These are phyloP conservation scores for Megaustenia siamemsis DNA, from an alignment of 2,888 invertebrate genomes.

Conservation along the genomic window DNA sequence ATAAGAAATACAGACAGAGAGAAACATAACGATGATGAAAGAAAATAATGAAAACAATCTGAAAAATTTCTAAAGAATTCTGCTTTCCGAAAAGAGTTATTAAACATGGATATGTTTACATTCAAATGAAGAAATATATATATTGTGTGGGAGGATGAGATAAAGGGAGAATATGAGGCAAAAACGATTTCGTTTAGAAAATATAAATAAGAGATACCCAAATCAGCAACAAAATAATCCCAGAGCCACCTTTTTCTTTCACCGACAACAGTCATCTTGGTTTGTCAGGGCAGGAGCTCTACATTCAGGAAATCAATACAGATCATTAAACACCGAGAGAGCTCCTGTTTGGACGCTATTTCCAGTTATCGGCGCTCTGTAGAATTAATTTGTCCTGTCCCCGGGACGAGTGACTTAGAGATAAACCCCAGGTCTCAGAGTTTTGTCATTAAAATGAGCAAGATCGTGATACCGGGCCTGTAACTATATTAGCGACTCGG, in stretches of 20 bases:
- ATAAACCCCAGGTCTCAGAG: slow-evolving; percentile 19
- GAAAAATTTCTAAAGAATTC: too few species aligned
- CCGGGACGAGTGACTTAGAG: slow-evolving; percentile 9
- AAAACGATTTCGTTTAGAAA: background rate
- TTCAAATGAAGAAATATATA: too few species aligned
- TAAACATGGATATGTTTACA: too few species aligned
- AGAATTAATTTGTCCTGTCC: slow-evolving; percentile 25
- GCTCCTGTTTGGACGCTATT: slow-evolving; percentile 10
- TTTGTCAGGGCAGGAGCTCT: background rate
- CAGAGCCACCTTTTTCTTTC: background rate
- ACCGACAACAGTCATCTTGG: background rate
- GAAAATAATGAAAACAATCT: too few species aligned
- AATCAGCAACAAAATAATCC: background rate
- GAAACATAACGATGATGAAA: too few species aligned
- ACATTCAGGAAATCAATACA: slow-evolving; percentile 13
- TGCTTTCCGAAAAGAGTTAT: too few species aligned
- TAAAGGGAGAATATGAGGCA: too few species aligned
- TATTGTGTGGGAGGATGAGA: too few species aligned
- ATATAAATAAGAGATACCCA: background rate
- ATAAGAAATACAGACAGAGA: too few species aligned
- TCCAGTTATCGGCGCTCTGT: background rate
- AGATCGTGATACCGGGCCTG: background rate
- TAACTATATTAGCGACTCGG: slow-evolving; percentile 20
- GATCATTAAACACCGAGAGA: slow-evolving; percentile 14
- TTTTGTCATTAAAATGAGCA: slow-evolving; percentile 28